Percentiles rank a stretch among this genome's conserved stretches.
phyloP scores from a whole-genome alignment of 2,797 vertebrate species.

The Anomalospiza imberbis region DNA sequence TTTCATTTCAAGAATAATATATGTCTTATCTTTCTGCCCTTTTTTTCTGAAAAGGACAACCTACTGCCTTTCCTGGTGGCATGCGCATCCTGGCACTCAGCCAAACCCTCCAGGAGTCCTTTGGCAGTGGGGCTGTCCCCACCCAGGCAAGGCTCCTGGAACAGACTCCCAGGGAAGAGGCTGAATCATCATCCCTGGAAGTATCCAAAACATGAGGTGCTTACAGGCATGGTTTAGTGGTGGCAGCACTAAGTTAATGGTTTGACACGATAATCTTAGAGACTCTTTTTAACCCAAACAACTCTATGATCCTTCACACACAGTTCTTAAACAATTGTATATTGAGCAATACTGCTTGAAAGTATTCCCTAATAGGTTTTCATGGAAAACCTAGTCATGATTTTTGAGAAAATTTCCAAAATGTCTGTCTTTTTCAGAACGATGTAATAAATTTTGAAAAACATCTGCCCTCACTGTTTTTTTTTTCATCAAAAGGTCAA shows the following conservation, averaged over 20 bases:
- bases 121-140: not conserved
- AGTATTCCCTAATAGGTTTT: not conserved
- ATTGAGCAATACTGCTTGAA: not conserved
- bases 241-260: not conserved
- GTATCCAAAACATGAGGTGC: not conserved
- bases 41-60: not conserved
- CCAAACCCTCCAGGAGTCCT: rapidly evolving
- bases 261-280: rapidly evolving
- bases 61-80: not conserved
- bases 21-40: not conserved
- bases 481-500: not conserved
- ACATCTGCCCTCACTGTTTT: not conserved
- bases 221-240: not conserved
- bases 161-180: not conserved
- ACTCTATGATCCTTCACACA: not conserved
- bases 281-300: not conserved
- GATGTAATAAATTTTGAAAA: not conserved
- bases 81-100: rapidly evolving
- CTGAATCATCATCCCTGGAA: not conserved
- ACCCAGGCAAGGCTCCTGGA: not conserved
- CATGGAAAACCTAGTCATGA: not conserved
- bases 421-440: not conserved
- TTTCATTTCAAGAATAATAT: not conserved
- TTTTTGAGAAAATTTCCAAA: not conserved
- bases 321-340: not conserved